Percentiles rank a stretch among this genome's conserved stretches.
Conservation (phyloP, 2,113 vertebrate genomes). For the Crotalus horridus region DNA sequence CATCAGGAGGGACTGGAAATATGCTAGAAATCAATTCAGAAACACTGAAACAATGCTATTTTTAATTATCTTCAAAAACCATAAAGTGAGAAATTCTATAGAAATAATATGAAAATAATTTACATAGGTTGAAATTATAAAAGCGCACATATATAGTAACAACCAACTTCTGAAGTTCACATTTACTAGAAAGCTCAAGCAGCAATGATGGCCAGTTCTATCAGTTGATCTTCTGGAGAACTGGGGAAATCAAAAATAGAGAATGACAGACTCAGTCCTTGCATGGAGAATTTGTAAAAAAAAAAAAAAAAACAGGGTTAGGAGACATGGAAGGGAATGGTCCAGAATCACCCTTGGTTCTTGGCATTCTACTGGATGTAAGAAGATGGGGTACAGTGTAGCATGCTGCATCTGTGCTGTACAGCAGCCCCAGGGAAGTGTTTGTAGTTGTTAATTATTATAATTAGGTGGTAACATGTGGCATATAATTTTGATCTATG, state of each 20-base stretch:
- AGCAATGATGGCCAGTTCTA: neutral
- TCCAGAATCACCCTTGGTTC: neutral
- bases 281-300: neutral
- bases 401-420: neutral
- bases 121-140: neutral
- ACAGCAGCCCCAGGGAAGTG: neutral
- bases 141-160: neutral
- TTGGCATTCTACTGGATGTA: neutral
- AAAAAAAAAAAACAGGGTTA: neutral
- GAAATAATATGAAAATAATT: neutral
- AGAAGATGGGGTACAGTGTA: neutral
- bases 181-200: neutral
- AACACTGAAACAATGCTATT: neutral
- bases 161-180: neutral
- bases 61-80: neutral
- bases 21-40: neutral
- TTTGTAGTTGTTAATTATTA: neutral
- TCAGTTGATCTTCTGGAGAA: neutral
- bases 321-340: neutral
- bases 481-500: neutral
- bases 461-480: constrained; percentile 40
- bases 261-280: neutral
- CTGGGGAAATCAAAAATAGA: neutral
- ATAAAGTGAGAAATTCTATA: neutral
- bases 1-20: neutral